Evolutionary conservation across 2,888 invertebrate species (phyloP), one percentile per base, ranked within the genome.

Genomic region (Prosopocoilus inquinatus): DNA sequence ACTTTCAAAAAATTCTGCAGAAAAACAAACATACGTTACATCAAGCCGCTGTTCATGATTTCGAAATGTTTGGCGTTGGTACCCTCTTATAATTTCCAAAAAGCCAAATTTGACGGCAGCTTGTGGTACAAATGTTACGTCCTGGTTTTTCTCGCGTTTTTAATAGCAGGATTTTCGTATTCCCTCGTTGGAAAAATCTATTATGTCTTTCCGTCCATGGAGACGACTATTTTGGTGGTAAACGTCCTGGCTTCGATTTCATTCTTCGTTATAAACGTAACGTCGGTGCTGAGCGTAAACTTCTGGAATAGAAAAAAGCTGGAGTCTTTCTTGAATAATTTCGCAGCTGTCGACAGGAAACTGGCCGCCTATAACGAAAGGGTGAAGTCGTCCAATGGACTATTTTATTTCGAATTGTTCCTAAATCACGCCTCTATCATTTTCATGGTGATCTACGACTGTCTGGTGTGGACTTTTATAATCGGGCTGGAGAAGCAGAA

Each of bases 241-340:
- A 50, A 50, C 9, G 28, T 46, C 2, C 28, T 55, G 16, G 36
- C 49, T n/a, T 55, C 34, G 32, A 16, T 46, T n/a, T 45, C 55
- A 1, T 55, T 41, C 38, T 55, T 55, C 8, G 38, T 55, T 28
- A 55, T 55, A 34, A 55, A 55, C n/a, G 16, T 50, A 4, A 55
- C 47, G 1, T 36, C 55, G 4, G 11, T 55, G 9, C 9, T 49
- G 9, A 50, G 50, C 7, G 28, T 46, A 15, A 55, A 55, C 20
- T 55, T 55, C 16, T 28, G 28, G 44, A 55, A 55, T 12, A 46
- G 32, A n/a, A 36, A 50, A 33, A 38, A 16, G 7, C 32, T 55
- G 3, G 50, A 45, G n/a, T 39, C 36, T 12, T 36, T 55, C n/a
- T 8, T 55, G 16, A 35, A 46, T 9, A 44, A 41, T 11, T 44